Evolutionary conservation across 2,113 vertebrate genomes (phyloP).

Genomic region (Garra rufa): DNA sequence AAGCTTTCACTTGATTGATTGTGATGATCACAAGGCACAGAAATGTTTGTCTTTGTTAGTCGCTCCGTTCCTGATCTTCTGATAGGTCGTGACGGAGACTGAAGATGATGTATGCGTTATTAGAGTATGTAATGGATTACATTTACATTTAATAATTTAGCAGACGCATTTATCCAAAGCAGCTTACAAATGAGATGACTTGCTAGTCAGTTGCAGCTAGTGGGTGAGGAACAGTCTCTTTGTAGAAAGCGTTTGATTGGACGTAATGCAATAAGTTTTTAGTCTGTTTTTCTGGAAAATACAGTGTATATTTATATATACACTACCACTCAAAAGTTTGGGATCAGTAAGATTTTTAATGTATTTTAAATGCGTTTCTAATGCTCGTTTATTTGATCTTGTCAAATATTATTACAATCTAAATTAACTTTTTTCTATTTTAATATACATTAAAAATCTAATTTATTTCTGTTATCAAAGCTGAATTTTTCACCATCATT

Average conservation of each 20-base stretch:
- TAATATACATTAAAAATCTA: too few relatives aligned
- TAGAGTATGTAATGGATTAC: conserved; percentile 13
- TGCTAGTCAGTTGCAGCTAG: not conserved
- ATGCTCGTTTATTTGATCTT: too few relatives aligned
- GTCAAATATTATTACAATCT: too few relatives aligned
- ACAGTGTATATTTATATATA: too few relatives aligned
- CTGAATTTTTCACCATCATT: too few relatives aligned
- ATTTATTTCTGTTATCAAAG: too few relatives aligned
- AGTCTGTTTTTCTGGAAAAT: not conserved
- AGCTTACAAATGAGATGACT: not conserved
- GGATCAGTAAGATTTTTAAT: too few relatives aligned
- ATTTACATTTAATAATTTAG: conserved; percentile 9
- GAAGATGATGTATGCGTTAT: conserved; percentile 5
- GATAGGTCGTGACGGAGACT: not conserved
- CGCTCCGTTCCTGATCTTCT: not conserved
- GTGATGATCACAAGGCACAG: not conserved
- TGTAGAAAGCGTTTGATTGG: not conserved
- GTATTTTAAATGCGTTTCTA: too few relatives aligned
- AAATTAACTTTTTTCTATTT: too few relatives aligned
- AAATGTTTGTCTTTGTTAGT: conserved; percentile 22
- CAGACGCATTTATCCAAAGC: conserved; percentile 1
- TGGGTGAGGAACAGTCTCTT: not conserved
- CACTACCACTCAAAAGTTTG: too few relatives aligned
- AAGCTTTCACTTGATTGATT: not conserved
- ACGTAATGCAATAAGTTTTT: not conserved